These are phyloP conservation scores for Chironomus striatipennis DNA, from an alignment of 1,140 invertebrate genomes.

Conservation along the genomic window DNA sequence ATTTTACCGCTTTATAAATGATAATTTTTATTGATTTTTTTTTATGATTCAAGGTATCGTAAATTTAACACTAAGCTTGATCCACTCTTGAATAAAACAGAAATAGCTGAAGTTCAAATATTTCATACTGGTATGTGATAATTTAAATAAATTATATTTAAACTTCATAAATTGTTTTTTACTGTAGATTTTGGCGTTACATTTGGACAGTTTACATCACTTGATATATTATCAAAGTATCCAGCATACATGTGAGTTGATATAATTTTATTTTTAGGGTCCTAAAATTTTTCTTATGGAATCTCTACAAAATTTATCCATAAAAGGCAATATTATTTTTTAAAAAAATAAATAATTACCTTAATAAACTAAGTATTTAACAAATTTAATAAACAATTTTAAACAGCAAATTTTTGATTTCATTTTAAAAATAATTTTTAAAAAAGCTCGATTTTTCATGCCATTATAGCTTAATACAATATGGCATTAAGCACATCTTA, in stretches of 20 bases:
- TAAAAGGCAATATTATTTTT: no score
- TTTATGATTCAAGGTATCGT: neutral
- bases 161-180: neutral
- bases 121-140: neutral
- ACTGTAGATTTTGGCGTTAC: neutral
- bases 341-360: no score
- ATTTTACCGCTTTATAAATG: neutral
- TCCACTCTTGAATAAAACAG: neutral
- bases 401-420: no score
- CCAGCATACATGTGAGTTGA: neutral
- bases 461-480: neutral
- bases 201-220: constrained; percentile 9
- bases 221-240: neutral
- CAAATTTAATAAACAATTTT: no score
- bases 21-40: neutral
- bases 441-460: no score
- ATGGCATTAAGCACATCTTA: neutral
- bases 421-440: no score
- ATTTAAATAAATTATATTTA: neutral
- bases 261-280: no score
- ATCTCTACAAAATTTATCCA: no score
- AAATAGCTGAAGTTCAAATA: neutral
- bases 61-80: neutral
- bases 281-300: no score
- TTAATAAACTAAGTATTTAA: no score